Base-by-base conservation (phyloP, 64 coral and sea anemone species). In the Anthopleura sola region DNA sequence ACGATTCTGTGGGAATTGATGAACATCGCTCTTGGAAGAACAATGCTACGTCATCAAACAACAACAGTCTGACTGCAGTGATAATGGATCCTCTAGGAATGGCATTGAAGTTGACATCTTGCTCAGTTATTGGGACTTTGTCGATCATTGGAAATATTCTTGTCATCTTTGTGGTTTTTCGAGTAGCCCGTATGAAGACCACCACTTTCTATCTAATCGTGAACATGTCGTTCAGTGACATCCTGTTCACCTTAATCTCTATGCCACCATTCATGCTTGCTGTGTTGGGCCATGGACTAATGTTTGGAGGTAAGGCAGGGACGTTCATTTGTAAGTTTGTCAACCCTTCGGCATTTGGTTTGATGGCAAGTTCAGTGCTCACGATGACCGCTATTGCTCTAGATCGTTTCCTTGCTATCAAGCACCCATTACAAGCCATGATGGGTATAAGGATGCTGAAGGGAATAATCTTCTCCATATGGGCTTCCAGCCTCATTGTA, bases 201-300 rank as follows among this genome's bases (percentile, higher is more conserved):
- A 81, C 75, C 19, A 88, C 77, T 29, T 88, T 57, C 56, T 88
- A 79, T 37, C 77, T 88, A 5, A 78, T 88, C 37, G 86, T 88
- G 20, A 88, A 88, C 53, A 88, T 88, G 86, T 79, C 74, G 36
- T 7, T 88, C 36, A 88, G 86, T 18, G 86, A 88, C 39, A 64
- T 88, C 12, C 37, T 88, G 0, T 88, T 79, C 77, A 88, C 86
- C 0, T 49, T 37, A 1, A 81, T 88, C 21, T 75, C 86, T 5
- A 88, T 66, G 47, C 76, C 75, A 7, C 49, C 86, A 13, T 79
- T 88, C 24, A 79, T 88, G 48, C 21, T 78, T 48, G 78, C 37
- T 0, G 75, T 88, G 10, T 14, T 88, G 26, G 86, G 75, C 36
- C 76, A 60, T 6, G 32, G 74, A 2, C 32, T 88, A 11, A 19